Conservation (phyloP, 2,113 vertebrate genomes). For the Sciurus niger region DNA sequence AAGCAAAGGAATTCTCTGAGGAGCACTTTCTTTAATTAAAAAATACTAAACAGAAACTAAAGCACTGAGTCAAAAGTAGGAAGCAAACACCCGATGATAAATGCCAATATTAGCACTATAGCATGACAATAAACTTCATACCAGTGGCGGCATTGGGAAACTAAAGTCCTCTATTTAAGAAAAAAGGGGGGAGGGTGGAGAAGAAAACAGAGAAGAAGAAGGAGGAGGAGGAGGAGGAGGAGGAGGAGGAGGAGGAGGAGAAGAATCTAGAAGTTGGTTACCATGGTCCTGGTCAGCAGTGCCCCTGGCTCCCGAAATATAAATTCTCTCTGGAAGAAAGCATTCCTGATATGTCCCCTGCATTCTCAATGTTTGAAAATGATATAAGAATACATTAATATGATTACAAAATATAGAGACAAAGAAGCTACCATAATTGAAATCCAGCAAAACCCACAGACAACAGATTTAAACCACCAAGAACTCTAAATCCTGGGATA, state of each 20-base stretch:
- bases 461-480: background rate
- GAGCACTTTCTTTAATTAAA: background rate
- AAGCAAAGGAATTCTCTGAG: background rate
- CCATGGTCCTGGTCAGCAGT: background rate
- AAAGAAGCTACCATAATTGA: slow-evolving; percentile 6
- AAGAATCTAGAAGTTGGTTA: background rate
- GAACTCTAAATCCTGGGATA: background rate
- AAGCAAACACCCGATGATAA: background rate
- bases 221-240: too few species aligned
- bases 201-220: too few species aligned
- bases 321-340: background rate
- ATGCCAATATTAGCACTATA: background rate
- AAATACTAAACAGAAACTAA: background rate
- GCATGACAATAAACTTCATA: too few species aligned
- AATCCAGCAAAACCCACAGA: background rate
- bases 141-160: background rate
- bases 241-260: too few species aligned
- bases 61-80: background rate
- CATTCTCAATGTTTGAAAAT: background rate
- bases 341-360: background rate
- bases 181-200: too few species aligned
- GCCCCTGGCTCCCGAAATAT: background rate
- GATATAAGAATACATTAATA: background rate
- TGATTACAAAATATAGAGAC: background rate
- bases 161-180: background rate